Percentiles rank a stretch among this genome's conserved stretches.
Conservation (phyloP, 2,113 vertebrate genomes). For the Calidris pugnax region DNA sequence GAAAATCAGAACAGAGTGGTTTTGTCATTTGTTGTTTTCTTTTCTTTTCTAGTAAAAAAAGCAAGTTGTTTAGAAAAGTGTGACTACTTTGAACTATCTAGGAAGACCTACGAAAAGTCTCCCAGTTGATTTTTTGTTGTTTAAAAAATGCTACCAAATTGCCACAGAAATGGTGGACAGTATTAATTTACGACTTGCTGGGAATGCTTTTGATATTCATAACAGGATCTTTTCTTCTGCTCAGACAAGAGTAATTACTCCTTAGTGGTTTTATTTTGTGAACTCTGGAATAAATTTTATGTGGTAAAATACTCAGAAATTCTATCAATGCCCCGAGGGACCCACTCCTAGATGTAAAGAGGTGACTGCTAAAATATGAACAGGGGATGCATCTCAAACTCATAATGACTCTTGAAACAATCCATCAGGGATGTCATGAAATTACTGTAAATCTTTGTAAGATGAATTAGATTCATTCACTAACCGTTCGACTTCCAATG, state of each 20-base stretch:
- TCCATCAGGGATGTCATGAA: neutral
- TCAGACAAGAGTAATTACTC: neutral
- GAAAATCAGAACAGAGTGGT: neutral
- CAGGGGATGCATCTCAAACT: neutral
- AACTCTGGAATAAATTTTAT: neutral
- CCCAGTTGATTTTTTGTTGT: neutral
- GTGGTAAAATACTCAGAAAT: neutral
- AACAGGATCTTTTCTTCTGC: neutral
- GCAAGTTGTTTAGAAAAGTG: neutral
- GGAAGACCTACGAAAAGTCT: neutral
- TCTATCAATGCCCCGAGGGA: neutral
- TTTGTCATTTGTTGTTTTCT: neutral
- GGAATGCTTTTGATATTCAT: neutral
- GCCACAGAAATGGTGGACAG: neutral
- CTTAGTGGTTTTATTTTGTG: neutral
- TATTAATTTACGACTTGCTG: neutral
- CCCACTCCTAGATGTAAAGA: fast-evolving
- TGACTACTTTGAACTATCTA: neutral
- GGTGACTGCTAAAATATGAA: neutral
- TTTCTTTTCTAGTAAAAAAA: neutral
- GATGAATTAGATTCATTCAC: neutral
- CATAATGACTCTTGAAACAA: neutral
- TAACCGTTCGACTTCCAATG: neutral
- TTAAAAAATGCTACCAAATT: neutral
- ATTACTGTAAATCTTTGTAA: neutral